Base-by-base conservation (phyloP, 1,140 invertebrate genomes). In the Saccostrea cuccullata region DNA sequence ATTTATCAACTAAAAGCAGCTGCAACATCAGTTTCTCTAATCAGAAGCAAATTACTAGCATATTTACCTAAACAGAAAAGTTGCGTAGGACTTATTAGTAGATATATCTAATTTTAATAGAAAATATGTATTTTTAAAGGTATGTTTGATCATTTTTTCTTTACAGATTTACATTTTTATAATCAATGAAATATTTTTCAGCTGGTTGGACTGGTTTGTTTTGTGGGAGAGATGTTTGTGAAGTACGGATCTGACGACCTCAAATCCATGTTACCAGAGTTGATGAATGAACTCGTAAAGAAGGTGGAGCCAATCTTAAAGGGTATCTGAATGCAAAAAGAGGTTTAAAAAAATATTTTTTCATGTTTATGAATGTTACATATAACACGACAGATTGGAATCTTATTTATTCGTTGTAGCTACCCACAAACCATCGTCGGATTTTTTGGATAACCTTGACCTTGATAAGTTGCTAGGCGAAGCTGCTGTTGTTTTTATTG, bases 381-480 rank as follows among this genome's bases (percentile, higher is more conserved):
- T 1, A 47, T 8, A 47, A 6, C 47, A 47, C 2, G 2, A 47
- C 47, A 47, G 5, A 47, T 47, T 47, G 47, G 47, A 47, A 47
- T 47, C 47, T 47, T 47, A 47, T 5, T 15, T 60, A 13, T 73
- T 73, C 30, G 8, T 55, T 55, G 47, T 40, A 84, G 82, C 40
- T 0, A 84, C 55, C 23, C 40, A 56, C 2, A 84, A 20, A 55
- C 55, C 82, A 84, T 55, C 82, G n/a, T 36, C 47, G 40, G 23
- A 84, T 55, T 84, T 84, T 84, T 11, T 56, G 47, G 47, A 84
- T 17, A 84, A 84, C 17, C 55, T 84, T 55, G 82, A 84, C 55
- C 82, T 84, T 55, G 82, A 84, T 47, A 84, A 55, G 5, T 56
- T 84, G 17, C 82, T 84, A 55, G 82, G 82, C 55, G 47, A 84